Conservation (phyloP, 2,113 vertebrate species). For the Marcusenius ussheri region DNA sequence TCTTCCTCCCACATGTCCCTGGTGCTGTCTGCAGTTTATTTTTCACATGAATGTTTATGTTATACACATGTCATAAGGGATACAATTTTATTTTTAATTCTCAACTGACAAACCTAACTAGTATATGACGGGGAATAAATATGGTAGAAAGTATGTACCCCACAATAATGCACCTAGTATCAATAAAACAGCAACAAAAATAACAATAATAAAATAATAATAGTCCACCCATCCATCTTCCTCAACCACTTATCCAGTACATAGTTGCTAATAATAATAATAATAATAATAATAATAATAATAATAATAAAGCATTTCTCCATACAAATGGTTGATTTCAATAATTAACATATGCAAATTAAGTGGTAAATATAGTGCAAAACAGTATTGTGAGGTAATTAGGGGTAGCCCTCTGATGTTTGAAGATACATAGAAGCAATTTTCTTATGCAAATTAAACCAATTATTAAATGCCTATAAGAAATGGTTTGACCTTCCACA, state of each 20-base stretch:
- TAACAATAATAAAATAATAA: neutral
- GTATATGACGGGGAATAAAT: neutral
- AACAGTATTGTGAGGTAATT: constrained; percentile 34
- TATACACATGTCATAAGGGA: neutral
- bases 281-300: constrained; percentile 2
- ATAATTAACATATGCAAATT: constrained; percentile 32
- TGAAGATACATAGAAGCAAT: constrained; percentile 46
- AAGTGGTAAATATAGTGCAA: constrained; percentile 32
- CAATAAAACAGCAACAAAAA: neutral
- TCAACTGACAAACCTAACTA: neutral
- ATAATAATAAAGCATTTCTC: constrained; percentile 7
- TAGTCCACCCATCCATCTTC: neutral
- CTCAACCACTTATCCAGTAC: neutral
- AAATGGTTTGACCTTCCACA: constrained; percentile 35
- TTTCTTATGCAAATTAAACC: constrained; percentile 43
- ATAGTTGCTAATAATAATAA: neutral
- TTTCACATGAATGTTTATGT: neutral
- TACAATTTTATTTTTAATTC: neutral
- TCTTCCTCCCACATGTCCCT: neutral
- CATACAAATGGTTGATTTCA: constrained; percentile 33
- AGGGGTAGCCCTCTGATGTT: constrained; percentile 34
- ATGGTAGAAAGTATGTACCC: neutral
- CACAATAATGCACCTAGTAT: neutral
- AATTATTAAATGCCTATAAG: constrained; percentile 37
- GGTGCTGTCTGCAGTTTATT: neutral